Evolutionary conservation across 2,888 invertebrate genomes (phyloP).

Genomic region (Phytoseiulus persimilis): DNA sequence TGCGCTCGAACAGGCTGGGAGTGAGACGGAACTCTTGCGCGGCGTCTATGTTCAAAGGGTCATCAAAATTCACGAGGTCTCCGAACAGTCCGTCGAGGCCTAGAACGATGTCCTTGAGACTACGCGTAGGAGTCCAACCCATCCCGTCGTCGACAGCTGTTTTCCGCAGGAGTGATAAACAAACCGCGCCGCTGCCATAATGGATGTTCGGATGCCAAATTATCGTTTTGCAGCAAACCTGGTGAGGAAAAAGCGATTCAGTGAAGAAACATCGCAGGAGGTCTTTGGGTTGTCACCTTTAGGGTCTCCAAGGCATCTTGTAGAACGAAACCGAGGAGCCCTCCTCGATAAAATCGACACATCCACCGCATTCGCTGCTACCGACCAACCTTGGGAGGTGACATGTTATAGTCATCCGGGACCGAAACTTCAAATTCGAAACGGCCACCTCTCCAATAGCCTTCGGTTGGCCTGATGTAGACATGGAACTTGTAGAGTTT

Average conservation of each 20-base stretch:
- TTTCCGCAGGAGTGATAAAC: constrained; percentile 76
- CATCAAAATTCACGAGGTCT: constrained; percentile 92
- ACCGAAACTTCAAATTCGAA: constrained; percentile 77
- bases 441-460: constrained; percentile 76
- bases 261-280: too few species aligned
- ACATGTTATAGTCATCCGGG: constrained; percentile 91
- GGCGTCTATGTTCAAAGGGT: constrained; percentile 84
- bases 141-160: constrained; percentile 77
- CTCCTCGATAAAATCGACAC: too few species aligned
- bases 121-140: constrained; percentile 48
- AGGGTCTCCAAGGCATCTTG: too few species aligned
- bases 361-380: too few species aligned
- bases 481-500: constrained; percentile 70
- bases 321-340: too few species aligned
- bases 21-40: constrained; percentile 78
- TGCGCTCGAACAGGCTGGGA: constrained; percentile 64
- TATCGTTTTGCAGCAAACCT: constrained; percentile 76
- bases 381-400: constrained; percentile 60
- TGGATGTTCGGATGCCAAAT: constrained; percentile 95
- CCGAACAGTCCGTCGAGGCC: constrained; percentile 82
- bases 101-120: constrained; percentile 69
- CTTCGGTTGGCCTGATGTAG: constrained; percentile 71
- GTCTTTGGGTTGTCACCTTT: too few species aligned
- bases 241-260: constrained; percentile 45
- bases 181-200: constrained; percentile 75